Conservation (phyloP, 2,113 vertebrate genomes). For the Myotis lucifugus region DNA sequence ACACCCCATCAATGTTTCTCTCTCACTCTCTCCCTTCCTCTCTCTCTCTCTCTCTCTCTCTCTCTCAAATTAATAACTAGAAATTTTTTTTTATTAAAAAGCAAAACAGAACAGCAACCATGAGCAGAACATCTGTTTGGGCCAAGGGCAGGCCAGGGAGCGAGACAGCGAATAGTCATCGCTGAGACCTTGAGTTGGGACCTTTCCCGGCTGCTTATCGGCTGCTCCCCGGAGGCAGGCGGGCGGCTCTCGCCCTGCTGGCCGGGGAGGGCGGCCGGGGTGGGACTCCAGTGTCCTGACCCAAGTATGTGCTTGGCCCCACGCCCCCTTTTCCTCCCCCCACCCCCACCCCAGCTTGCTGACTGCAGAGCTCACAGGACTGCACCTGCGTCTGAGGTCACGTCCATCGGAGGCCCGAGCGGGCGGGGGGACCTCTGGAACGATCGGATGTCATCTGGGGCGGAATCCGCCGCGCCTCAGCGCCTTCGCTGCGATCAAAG, state of each 20-base stretch:
- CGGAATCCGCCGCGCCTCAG: background rate
- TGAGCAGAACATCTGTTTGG: conserved; percentile 58
- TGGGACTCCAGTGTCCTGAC: background rate
- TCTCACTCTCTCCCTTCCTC: too few species aligned
- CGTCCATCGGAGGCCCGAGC: background rate
- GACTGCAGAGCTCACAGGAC: background rate
- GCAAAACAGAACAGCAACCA: too few species aligned
- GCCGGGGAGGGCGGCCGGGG: background rate
- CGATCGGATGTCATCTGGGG: background rate
- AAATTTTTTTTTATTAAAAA: too few species aligned
- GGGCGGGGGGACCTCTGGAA: background rate
- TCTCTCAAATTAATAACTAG: too few species aligned
- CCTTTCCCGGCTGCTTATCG: conserved; percentile 15
- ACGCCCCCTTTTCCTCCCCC: too few species aligned
- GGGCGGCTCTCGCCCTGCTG: background rate
- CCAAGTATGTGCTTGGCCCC: background rate
- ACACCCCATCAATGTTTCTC: too few species aligned
- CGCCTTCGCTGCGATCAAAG: background rate
- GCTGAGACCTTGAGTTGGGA: conserved; percentile 66
- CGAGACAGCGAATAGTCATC: conserved; percentile 65
- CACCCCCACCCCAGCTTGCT: background rate
- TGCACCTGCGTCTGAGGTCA: background rate
- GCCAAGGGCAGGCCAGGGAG: conserved; percentile 63
- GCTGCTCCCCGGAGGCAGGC: background rate
- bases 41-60: too few species aligned